phyloP scores from a whole-genome alignment of 2,113 vertebrate genomes.

The Prolemur simus region DNA sequence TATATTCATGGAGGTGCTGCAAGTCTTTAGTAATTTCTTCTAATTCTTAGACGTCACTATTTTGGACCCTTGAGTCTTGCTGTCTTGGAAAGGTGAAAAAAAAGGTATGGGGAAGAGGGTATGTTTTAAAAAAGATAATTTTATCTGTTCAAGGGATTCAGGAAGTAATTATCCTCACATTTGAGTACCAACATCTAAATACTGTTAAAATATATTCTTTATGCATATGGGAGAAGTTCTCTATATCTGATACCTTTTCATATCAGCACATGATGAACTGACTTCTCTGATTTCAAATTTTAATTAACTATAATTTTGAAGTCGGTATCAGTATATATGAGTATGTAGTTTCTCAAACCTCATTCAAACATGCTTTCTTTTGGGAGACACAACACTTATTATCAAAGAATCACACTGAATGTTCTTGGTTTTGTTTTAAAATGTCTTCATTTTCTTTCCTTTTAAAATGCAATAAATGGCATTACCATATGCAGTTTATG shows the following conservation, averaged over 20 bases:
- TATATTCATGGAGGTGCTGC: background rate
- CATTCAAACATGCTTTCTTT: background rate
- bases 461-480: background rate
- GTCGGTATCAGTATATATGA: conserved; percentile 23
- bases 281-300: conserved; percentile 7
- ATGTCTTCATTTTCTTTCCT: background rate
- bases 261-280: background rate
- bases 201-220: background rate
- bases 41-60: background rate
- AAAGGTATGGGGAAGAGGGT: background rate
- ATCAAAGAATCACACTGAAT: background rate
- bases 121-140: conserved; percentile 19
- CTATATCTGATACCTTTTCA: background rate
- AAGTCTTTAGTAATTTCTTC: background rate
- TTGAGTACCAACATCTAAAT: background rate
- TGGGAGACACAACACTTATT: background rate
- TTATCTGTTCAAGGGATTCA: conserved; percentile 22
- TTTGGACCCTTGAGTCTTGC: background rate
- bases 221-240: background rate
- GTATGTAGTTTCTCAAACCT: background rate
- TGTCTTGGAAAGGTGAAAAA: background rate
- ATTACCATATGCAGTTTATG: background rate
- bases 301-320: background rate
- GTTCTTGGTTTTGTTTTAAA: conserved; percentile 7
- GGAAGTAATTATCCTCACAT: background rate